phyloP scores from a whole-genome alignment of 2,797 vertebrate species.

The Eulemur mongoz region DNA sequence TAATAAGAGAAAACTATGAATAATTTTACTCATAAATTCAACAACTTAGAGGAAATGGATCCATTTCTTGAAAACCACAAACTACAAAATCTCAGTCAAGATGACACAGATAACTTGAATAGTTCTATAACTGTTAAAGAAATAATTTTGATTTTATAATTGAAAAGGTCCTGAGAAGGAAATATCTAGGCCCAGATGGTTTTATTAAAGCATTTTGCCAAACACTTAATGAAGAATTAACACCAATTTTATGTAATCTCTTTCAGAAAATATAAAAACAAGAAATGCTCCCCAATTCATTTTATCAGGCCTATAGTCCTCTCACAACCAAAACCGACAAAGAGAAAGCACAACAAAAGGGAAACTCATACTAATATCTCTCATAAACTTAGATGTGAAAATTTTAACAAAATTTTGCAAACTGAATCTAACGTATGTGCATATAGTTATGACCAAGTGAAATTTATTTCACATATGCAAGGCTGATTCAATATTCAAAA shows the following conservation, averaged over 20 bases:
- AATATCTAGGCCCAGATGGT: background rate
- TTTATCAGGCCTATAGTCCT: background rate
- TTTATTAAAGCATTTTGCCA: background rate
- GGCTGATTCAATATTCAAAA: background rate
- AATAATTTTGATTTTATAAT: background rate
- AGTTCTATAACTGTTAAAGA: background rate
- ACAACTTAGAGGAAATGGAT: background rate
- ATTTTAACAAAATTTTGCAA: background rate
- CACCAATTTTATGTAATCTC: background rate
- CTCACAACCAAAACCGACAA: background rate
- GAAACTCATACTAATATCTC: background rate
- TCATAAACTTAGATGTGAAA: conserved; percentile 19
- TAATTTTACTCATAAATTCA: background rate
- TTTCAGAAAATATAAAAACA: background rate
- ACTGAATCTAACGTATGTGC: background rate
- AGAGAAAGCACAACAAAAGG: conserved; percentile 16
- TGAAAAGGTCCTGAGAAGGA: background rate
- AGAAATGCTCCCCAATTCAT: background rate
- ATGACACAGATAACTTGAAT: background rate
- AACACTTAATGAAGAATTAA: background rate
- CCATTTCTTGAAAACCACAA: background rate
- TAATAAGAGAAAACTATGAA: background rate
- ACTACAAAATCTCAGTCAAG: background rate
- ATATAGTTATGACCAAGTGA: background rate
- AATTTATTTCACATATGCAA: background rate